Percentiles rank a stretch among this genome's conserved stretches.
These are phyloP conservation scores for Luscinia megarhynchos DNA, from an alignment of 2,797 vertebrate species.

Conservation along the genomic window DNA sequence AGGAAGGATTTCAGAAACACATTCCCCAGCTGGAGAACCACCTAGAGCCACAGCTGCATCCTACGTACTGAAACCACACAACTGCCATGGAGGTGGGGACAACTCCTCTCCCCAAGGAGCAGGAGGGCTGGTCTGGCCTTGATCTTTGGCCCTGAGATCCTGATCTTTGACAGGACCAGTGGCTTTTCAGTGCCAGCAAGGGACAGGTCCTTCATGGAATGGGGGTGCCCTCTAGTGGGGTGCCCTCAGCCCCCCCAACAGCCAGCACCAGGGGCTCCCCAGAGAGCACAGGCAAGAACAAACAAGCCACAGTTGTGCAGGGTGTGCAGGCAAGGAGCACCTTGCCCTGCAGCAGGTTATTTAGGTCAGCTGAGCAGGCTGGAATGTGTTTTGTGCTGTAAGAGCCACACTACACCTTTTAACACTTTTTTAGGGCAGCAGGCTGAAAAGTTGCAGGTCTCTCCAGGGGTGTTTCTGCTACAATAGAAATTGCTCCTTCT, in stretches of 20 bases:
- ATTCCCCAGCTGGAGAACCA: background rate
- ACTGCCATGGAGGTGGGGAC: background rate
- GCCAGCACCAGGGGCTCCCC: background rate
- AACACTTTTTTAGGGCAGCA: background rate
- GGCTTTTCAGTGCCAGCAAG: background rate
- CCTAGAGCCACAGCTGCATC: background rate
- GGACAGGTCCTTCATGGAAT: background rate
- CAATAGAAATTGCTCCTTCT: background rate
- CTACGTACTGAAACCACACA: background rate
- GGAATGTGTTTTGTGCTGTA: background rate
- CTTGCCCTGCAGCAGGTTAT: conserved; percentile 5
- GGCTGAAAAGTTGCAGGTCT: background rate
- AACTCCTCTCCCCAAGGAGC: background rate
- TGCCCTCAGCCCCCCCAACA: background rate
- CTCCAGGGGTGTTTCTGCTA: background rate
- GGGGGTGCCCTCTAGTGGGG: conserved; percentile 59
- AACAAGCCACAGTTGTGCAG: background rate
- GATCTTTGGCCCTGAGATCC: background rate
- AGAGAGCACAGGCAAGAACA: background rate
- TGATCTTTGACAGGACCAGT: background rate
- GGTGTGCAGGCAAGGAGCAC: background rate
- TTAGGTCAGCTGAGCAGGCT: conserved; percentile 33
- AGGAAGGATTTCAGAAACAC: background rate
- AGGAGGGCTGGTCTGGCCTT: background rate
- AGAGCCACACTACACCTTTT: background rate